These are phyloP conservation scores for Pteruthius melanotis DNA, from an alignment of 2,113 vertebrate genomes.

Conservation along the genomic window DNA sequence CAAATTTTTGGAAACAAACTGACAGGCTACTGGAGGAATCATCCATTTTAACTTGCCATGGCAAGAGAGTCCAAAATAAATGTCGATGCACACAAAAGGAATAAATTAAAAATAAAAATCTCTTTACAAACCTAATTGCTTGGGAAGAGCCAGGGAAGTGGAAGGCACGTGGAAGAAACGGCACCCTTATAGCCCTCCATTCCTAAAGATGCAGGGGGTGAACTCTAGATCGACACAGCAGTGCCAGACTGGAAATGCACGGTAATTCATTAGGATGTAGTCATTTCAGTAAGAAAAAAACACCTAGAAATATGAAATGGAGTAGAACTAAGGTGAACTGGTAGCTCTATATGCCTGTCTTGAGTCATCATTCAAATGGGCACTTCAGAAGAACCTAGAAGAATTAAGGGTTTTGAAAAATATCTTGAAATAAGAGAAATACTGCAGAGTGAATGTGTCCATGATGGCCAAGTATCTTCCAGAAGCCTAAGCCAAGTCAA, in stretches of 20 bases:
- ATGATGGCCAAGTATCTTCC: neutral
- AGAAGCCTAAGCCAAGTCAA: neutral
- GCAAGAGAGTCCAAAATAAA: neutral
- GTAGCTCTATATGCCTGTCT: neutral
- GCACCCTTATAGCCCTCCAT: neutral
- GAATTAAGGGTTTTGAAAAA: neutral
- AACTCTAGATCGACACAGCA: neutral
- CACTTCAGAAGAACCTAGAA: neutral
- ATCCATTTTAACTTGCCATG: neutral
- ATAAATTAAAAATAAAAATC: neutral
- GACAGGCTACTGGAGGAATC: neutral
- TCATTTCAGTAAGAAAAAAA: neutral
- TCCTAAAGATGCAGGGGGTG: neutral
- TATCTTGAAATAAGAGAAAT: neutral
- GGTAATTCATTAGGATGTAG: neutral
- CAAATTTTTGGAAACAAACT: neutral
- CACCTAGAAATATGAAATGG: neutral
- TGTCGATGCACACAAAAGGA: neutral
- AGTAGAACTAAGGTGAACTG: neutral
- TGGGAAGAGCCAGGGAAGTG: neutral
- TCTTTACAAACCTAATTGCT: neutral
- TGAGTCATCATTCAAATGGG: neutral
- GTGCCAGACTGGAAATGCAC: neutral
- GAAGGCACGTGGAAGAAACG: neutral
- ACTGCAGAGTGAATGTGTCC: neutral